These are phyloP conservation scores for Nephrotoma appendiculata DNA, from an alignment of 2,888 invertebrate genomes.

Conservation along the genomic window DNA sequence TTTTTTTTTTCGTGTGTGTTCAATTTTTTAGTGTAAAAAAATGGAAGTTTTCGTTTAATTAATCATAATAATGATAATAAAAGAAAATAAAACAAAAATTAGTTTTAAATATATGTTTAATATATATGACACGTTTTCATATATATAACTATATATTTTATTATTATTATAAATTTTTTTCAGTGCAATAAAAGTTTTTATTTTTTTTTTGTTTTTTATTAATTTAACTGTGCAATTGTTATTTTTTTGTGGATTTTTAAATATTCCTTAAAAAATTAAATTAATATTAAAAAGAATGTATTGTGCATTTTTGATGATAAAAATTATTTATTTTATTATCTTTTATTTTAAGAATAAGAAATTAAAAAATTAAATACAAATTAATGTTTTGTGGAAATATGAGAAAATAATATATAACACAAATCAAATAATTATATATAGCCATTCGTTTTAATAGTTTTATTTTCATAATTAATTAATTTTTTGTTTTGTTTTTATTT, in stretches of 20 bases:
- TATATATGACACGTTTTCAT: not conserved
- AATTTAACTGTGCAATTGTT: conserved; percentile 5
- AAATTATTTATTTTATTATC: not conserved
- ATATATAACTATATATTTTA: not conserved
- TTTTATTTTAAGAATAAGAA: not conserved
- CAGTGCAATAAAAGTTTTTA: not conserved
- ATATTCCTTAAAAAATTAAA: not conserved
- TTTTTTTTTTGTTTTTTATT: not conserved
- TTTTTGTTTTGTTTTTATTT: not conserved
- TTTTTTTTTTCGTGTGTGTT: not conserved
- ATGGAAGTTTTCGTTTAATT: not conserved
- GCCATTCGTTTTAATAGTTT: not conserved
- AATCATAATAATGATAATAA: not conserved
- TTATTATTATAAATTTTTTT: not conserved
- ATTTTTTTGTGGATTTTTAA: not conserved
- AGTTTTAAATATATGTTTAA: not conserved
- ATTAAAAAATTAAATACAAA: not conserved
- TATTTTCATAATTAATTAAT: not conserved
- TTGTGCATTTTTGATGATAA: not conserved
- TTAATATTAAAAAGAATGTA: not conserved
- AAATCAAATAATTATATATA: not conserved
- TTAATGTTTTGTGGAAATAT: not conserved
- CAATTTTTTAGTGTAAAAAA: not conserved
- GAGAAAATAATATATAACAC: not conserved
- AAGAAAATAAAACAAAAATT: not conserved